A percentile compares a stretch with the other conserved stretches of the same genome.
Evolutionary conservation across 2,113 vertebrate species (phyloP).

Genomic region (Halcyon senegalensis): DNA sequence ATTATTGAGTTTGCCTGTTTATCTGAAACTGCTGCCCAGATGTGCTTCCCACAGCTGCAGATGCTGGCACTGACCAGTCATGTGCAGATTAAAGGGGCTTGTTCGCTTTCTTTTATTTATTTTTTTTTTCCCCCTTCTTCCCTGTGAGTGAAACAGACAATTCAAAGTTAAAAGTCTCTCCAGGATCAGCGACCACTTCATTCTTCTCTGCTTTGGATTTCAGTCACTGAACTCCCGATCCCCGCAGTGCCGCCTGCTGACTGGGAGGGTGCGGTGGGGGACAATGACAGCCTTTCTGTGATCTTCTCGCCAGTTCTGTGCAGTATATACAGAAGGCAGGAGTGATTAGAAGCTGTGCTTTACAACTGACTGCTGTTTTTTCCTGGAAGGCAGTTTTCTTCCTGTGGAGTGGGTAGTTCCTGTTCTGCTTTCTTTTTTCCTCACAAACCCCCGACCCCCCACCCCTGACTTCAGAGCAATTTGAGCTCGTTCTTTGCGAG

Average conservation of each 20-base stretch:
- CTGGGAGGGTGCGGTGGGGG: not conserved
- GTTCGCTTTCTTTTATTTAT: not conserved
- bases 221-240: not conserved
- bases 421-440: not conserved
- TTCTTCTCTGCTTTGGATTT: not conserved
- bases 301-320: not conserved
- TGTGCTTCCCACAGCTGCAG: conserved; percentile 51
- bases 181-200: not conserved
- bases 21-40: conserved; percentile 60
- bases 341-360: not conserved
- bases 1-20: conserved; percentile 54
- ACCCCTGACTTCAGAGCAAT: not conserved
- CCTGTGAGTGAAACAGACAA: not conserved
- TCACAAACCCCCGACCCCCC: not conserved
- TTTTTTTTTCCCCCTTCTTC: not conserved
- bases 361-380: not conserved
- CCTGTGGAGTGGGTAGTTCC: not conserved
- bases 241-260: not conserved
- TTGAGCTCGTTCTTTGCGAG: not conserved
- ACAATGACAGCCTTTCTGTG: not conserved
- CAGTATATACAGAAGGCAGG: not conserved
- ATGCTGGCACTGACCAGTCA: conserved; percentile 31
- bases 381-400: not conserved
- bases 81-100: conserved; percentile 33
- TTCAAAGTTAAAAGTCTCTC: not conserved